Evolutionary conservation across 2,113 vertebrate genomes (phyloP).

Genomic region (Alectura lathami): DNA sequence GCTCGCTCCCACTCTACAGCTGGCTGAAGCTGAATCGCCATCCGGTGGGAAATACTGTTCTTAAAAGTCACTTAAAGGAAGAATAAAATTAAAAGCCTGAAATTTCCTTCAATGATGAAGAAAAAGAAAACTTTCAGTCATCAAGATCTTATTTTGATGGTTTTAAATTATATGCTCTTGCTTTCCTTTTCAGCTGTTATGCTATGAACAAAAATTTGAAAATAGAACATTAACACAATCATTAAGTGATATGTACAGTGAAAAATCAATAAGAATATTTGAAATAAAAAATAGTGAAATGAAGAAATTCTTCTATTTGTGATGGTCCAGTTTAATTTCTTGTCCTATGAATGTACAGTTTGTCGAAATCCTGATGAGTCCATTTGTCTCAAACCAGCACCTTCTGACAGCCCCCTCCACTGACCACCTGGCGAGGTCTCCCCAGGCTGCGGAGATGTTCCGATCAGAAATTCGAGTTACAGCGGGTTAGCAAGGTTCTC

Average conservation of each 20-base stretch:
- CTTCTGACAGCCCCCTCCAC: background rate
- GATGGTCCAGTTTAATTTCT: background rate
- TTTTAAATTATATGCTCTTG: background rate
- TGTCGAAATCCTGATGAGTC: background rate
- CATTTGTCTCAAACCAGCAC: background rate
- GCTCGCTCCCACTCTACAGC: slow-evolving; percentile 23
- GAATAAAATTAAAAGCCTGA: background rate
- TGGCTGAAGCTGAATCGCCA: slow-evolving; percentile 15
- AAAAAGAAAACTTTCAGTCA: background rate
- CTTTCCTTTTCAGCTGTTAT: slow-evolving; percentile 12
- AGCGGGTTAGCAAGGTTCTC: background rate
- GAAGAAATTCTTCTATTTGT: background rate
- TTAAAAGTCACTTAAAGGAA: background rate
- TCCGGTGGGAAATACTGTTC: background rate
- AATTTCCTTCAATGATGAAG: background rate
- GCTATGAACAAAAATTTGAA: background rate
- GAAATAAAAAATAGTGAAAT: background rate
- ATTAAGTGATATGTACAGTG: background rate
- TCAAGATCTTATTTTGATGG: background rate
- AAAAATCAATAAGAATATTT: background rate
- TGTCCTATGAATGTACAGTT: background rate
- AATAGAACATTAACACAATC: background rate
- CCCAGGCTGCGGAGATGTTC: background rate
- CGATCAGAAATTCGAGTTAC: background rate
- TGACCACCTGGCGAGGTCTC: background rate